Evolutionary conservation across 1,140 invertebrate species (phyloP), one percentile per base, ranked within the genome.

Genomic region (Pogonomyrmex barbatus): DNA sequence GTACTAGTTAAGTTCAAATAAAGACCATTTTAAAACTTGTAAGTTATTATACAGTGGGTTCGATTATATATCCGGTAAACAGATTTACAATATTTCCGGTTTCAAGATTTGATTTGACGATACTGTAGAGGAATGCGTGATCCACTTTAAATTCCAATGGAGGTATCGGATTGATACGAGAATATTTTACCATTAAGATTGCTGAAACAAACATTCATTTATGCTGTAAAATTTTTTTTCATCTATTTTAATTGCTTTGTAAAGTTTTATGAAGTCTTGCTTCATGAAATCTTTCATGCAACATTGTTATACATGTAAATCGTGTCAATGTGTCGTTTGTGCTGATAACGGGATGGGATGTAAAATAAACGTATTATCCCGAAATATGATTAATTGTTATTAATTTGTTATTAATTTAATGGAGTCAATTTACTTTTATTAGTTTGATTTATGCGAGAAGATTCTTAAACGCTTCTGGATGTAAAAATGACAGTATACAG

Each of bases 101-200:
- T 10, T 60, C 12, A 39, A 0, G 0, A 9, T 79, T 54, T 68
- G 17, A 24, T 2, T 56, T 67, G 33, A 62, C 39, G 54, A 91
- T 89, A 45, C 30, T 71, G 56, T 84, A 91, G 2, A 85, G 6
- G 42, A 87, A 90, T 0, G 91, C 54, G 60, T 58, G 85, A 67
- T 92, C 45, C 14, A 90, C 78, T 9, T 6, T 60, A 65, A 65
- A 78, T 45, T 45, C 12, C 54, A 14, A 36, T 0, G 8, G 4
- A 47, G 12, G 5, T 50, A 2, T 5, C 2, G 12, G 24, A 24
- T n/a, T 6, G 4, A 8, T 9, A 56, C 2, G 2, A 24, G 12
- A 12, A 63, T 4, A 67, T 45, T 24, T 4, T 4, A 5, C 5
- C 0, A 4, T 12, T 9, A 1, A 0, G 12, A 24, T 9, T 1